Conservation (phyloP, 2,113 vertebrate genomes). For the Salvelinus namaycush region DNA sequence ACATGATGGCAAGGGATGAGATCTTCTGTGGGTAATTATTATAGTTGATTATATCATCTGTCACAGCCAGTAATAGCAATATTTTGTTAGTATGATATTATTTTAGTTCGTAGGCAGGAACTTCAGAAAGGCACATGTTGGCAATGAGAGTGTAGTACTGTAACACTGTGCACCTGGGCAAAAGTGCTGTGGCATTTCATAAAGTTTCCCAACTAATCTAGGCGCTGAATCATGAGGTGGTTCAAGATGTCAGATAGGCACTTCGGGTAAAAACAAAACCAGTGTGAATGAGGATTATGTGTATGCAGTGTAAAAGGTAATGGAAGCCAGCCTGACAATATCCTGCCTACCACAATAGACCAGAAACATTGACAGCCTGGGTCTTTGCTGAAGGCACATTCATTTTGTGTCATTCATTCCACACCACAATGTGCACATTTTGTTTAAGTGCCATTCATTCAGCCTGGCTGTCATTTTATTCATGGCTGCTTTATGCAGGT, state of each 20-base stretch:
- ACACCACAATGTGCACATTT: slow-evolving; percentile 55
- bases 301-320: no score
- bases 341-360: no score
- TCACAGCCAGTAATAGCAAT: no score
- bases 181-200: slow-evolving; percentile 36
- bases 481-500: slow-evolving; percentile 49
- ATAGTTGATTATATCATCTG: no score
- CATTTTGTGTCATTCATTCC: slow-evolving; percentile 48
- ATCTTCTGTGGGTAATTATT: no score
- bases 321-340: background rate
- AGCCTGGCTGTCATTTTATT: slow-evolving; percentile 59
- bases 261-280: slow-evolving; percentile 27
- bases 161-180: slow-evolving; percentile 45
- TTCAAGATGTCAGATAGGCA: slow-evolving; percentile 39
- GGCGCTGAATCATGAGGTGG: slow-evolving; percentile 23
- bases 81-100: no score
- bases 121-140: no score
- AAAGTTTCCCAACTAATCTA: slow-evolving; percentile 17
- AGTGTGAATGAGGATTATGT: background rate
- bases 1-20: no score
- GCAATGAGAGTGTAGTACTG: background rate
- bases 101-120: no score
- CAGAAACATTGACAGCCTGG: no score
- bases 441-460: slow-evolving; percentile 50
- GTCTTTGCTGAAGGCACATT: no score